Base-by-base conservation (phyloP, 2,797 vertebrate genomes). In the Liparis tanakae region DNA sequence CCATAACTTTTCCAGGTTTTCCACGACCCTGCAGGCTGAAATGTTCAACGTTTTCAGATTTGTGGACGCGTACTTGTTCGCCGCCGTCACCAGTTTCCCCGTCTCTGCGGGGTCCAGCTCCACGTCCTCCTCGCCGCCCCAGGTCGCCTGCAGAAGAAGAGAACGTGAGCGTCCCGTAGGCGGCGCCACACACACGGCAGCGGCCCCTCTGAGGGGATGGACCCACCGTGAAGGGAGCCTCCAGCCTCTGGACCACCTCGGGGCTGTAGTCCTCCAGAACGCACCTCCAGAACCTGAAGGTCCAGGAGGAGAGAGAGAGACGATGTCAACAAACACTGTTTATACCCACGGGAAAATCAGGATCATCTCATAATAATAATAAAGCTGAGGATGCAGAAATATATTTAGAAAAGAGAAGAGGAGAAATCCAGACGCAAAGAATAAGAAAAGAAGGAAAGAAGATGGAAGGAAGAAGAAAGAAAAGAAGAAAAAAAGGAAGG, bases 161-260 rank as follows among this genome's bases (percentile, higher is more conserved):
- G 5, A 51, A 37, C 17, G 22, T 2, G 25, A 30, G 25, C 25
- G 25, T 30, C 25, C 4, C 25, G 25, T 30, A 30, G 2, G 25
- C 25, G 25, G 25, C 25, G 4, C 4, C 25, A 30, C 2, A 30
- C 25, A 65, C 5, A 56, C 1, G 1, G 4, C 1, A 20, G 17
- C 22, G 2, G 66, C 14, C 15, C 33, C 17, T 25, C 25, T 25
- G 10, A 22, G 39, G 56, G 39, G 17, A 5, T 36, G 34, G 63
- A 86, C 94, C 84, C 94, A 99, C 98, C 76, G 88, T 95, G 90
- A 96, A 99, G 82, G 92, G 91, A 73, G 93, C 85, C 56, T 90
- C 90, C 92, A 95, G 89, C 7, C 88, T 87, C 59, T 95, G 82
- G 56, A 97, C 76, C 25, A 91, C 85, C 78, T 96, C 95, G 72